A percentile compares a stretch with the other conserved stretches of the same genome.
phyloP scores from a whole-genome alignment of 2,113 vertebrate species.

The Rhombomys opimus region DNA sequence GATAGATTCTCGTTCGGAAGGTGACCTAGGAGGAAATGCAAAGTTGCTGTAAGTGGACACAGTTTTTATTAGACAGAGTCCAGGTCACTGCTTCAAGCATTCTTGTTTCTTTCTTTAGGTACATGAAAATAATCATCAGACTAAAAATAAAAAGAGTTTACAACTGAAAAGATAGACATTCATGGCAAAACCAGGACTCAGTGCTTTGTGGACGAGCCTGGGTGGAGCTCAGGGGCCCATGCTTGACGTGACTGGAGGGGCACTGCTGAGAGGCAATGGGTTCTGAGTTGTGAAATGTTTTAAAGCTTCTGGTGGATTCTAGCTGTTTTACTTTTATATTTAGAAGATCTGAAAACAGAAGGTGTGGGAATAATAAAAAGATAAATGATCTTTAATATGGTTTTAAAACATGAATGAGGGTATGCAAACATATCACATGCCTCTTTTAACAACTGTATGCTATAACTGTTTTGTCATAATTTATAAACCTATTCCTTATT shows the following conservation, averaged over 20 bases:
- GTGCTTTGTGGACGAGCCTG: not conserved
- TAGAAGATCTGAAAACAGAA: not conserved
- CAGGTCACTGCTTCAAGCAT: not conserved
- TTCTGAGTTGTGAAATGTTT: not conserved
- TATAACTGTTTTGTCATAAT: not conserved
- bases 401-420: constrained; percentile 3
- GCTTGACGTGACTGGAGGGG: not conserved
- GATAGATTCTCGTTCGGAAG: constrained; percentile 97
- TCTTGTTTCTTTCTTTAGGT: constrained; percentile 22
- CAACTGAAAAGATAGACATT: constrained; percentile 7
- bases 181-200: not conserved
- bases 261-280: not conserved
- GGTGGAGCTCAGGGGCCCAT: not conserved
- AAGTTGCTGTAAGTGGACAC: not conserved
- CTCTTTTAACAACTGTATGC: not conserved
- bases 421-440: not conserved
- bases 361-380: not conserved
- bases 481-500: not conserved
- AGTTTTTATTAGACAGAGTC: not conserved
- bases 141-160: not conserved
- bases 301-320: constrained; percentile 1
- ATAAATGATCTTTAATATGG: not conserved
- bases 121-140: constrained; percentile 17
- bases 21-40: constrained; percentile 90
- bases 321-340: constrained; percentile 47